Evolutionary conservation across 2,888 invertebrate species (phyloP), one percentile per base, ranked within the genome.

Genomic region (Abscondita cerata): DNA sequence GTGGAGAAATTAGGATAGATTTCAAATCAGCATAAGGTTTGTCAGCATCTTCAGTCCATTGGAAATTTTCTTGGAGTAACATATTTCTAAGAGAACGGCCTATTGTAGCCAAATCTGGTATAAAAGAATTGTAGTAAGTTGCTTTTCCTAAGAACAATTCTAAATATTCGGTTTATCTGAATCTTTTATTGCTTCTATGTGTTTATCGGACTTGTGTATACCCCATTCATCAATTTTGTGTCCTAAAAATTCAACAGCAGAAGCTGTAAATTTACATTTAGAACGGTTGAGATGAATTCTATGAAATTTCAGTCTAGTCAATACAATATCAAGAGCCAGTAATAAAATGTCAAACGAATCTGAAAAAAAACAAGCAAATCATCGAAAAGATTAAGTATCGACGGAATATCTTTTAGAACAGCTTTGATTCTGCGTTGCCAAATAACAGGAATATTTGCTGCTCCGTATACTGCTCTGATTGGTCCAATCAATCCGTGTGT

Each of bases 151-250:
- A 38, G 12, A 64, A 63, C 33, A 38, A n/a, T 38, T 38, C 5
- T 13, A n/a, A 63, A 16, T 59, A 44, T 40, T 56, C 47, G 3
- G 20, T 51, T 59, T 65, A n/a, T 54, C 63, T 18, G 65, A 65
- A 41, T 66, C 61, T n/a, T n/a, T n/a, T n/a, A n/a, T n/a, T n/a
- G n/a, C n/a, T n/a, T n/a, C n/a, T n/a, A n/a, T n/a, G 59, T 64
- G 48, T 67, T 41, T 16, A 3, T 41, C 41, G 2, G 13, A 41
- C 8, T 62, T 40, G 12, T 25, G 38, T 55, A 58, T 52, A 12
- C 58, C 54, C 1, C 33, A 1, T 1, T 52, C 52, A 40, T 64
- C 59, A 11, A 65, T 59, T 62, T 55, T 62, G 54, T 67, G 63
- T 13, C 63, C 63, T 18, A 67, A 13, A 25, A 20, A 34, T 20